Conservation (phyloP, 1,140 invertebrate genomes). For the Bilobella aurantiaca region DNA sequence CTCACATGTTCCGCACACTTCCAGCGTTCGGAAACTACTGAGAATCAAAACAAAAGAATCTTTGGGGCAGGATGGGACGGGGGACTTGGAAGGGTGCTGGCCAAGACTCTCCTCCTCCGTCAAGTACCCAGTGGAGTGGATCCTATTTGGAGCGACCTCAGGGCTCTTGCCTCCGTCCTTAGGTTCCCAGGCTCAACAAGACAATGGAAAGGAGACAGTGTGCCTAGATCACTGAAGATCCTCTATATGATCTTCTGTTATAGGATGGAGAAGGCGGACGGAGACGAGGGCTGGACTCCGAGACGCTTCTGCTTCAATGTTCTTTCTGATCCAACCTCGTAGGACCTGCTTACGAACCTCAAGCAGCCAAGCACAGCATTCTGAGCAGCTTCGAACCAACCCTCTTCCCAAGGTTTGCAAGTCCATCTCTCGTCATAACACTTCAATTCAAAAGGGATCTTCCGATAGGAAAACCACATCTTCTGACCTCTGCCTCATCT, state of each 20-base stretch:
- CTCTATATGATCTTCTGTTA: neutral
- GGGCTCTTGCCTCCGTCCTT: neutral
- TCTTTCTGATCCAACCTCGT: slow-evolving; percentile 5
- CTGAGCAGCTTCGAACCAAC: neutral
- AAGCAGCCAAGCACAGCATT: slow-evolving; percentile 7
- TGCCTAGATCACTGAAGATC: too few relatives aligned
- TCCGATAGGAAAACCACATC: slow-evolving; percentile 3
- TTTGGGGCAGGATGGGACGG: neutral
- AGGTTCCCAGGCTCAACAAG: too few relatives aligned
- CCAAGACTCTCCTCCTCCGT: neutral
- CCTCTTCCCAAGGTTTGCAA: neutral
- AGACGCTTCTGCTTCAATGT: neutral
- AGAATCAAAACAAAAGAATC: slow-evolving; percentile 13
- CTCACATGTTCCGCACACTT: slow-evolving; percentile 34
- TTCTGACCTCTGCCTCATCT: neutral
- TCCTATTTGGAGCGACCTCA: neutral
- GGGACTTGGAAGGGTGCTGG: neutral
- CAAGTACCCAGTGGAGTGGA: neutral
- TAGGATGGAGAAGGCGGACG: neutral
- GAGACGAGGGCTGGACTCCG: slow-evolving; percentile 7
- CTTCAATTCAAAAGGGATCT: neutral
- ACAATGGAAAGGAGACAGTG: too few relatives aligned
- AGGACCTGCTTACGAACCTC: neutral
- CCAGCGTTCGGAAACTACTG: slow-evolving; percentile 1
- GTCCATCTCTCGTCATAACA: neutral